These are phyloP conservation scores for Rhopalosiphum nymphaeae DNA, from an alignment of 2,888 invertebrate genomes.

Conservation along the genomic window DNA sequence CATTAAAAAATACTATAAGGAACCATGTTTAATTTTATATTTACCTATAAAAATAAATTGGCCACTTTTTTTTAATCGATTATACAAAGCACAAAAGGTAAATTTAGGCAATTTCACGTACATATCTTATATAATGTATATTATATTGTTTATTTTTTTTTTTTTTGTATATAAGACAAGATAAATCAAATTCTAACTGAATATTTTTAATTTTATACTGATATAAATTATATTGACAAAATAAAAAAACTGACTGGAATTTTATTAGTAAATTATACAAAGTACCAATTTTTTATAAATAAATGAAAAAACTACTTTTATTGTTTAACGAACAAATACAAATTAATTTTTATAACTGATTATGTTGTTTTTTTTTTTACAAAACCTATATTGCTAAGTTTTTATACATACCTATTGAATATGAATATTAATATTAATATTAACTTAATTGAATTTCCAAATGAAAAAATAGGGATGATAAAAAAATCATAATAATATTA, in stretches of 20 bases:
- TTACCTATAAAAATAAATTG: no score
- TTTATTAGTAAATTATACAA: neutral
- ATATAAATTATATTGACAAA: neutral
- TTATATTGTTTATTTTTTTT: no score
- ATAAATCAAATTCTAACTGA: neutral
- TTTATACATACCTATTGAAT: neutral
- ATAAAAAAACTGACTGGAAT: neutral
- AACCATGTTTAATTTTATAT: no score
- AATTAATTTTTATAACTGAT: neutral
- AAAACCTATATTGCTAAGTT: neutral
- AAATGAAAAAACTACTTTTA: neutral
- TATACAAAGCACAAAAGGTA: no score
- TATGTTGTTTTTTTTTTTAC: neutral
- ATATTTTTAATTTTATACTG: neutral
- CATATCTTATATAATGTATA: no score
- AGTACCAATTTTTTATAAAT: neutral
- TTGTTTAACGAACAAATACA: neutral
- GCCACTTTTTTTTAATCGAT: no score
- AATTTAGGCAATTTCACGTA: no score
- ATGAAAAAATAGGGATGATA: neutral
- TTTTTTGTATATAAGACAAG: neutral
- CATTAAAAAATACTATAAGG: no score
- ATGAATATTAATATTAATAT: neutral
- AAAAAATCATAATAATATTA: neutral
- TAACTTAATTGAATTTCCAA: neutral